Evolutionary conservation across 2,888 invertebrate species (phyloP).

Genomic region (Boloria selene): DNA sequence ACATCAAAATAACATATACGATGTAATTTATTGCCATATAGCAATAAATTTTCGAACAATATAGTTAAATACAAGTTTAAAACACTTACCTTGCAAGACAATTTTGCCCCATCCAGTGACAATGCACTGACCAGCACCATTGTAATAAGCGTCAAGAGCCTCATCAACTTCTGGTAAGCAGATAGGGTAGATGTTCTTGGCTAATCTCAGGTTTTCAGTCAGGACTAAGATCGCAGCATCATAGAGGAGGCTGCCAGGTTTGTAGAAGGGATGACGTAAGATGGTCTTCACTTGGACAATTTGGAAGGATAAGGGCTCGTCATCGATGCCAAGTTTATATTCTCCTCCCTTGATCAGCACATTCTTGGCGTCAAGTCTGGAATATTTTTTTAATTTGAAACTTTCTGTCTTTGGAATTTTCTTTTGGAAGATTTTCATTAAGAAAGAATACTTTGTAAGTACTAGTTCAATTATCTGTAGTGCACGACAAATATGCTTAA

Average conservation of each 20-base stretch:
- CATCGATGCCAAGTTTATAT: slow-evolving; percentile 91
- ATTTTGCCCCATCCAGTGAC: slow-evolving; percentile 93
- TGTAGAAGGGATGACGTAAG: slow-evolving; percentile 87
- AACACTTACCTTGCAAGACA: slow-evolving; percentile 86
- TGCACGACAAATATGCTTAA: too few relatives aligned
- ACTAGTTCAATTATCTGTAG: not conserved
- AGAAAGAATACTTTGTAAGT: too few relatives aligned
- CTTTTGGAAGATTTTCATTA: not conserved
- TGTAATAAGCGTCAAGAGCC: slow-evolving; percentile 82
- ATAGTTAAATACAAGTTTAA: not conserved
- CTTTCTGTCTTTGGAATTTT: not conserved
- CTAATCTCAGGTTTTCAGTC: slow-evolving; percentile 83
- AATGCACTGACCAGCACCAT: slow-evolving; percentile 85
- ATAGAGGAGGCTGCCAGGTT: slow-evolving; percentile 81
- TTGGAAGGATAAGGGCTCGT: slow-evolving; percentile 90
- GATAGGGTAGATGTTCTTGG: slow-evolving; percentile 88
- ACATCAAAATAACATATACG: too few relatives aligned
- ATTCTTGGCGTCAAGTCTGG: slow-evolving; percentile 84
- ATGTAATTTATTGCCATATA: not conserved
- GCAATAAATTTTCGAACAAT: not conserved
- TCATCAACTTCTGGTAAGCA: slow-evolving; percentile 82
- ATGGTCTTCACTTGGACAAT: slow-evolving; percentile 87
- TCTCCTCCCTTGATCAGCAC: slow-evolving; percentile 90
- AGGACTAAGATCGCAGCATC: slow-evolving; percentile 89
- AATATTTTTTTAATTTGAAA: slow-evolving; percentile 11